Conservation (phyloP, 53 echinoderm and acorn worm species). For the Glandiceps talaboti region DNA sequence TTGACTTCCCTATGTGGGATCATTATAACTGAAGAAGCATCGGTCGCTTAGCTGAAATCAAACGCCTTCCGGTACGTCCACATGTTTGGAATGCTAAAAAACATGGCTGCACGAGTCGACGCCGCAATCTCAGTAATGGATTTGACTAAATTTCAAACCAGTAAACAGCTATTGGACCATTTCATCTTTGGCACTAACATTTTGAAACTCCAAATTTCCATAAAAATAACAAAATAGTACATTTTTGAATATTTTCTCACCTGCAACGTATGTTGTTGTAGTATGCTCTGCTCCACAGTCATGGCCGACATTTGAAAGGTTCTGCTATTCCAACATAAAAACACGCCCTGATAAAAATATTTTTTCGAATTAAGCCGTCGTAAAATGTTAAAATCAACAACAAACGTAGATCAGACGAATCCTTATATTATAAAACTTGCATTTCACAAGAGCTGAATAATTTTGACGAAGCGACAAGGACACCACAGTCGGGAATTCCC, state of each 20-base stretch:
- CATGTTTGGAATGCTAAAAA: neutral
- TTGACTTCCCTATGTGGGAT: no score
- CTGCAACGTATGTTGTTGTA: conserved; percentile 5
- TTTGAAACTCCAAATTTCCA: no score
- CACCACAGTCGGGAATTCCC: neutral
- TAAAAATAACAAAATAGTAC: neutral
- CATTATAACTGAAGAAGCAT: no score
- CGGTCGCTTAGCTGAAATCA: no score
- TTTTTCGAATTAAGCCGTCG: no score
- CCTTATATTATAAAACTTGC: no score
- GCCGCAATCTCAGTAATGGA: no score
- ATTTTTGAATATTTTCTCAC: neutral
- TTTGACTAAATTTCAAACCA: neutral
- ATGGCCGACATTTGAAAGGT: conserved; percentile 3
- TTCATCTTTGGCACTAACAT: neutral
- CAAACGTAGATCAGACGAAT: no score
- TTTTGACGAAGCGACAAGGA: neutral
- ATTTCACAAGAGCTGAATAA: no score
- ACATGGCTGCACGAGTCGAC: no score
- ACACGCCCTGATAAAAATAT: neutral
- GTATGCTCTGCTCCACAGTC: conserved; percentile 17
- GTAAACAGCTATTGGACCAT: neutral
- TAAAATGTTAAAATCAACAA: no score
- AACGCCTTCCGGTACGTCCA: no score
- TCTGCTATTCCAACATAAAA: neutral